Evolutionary conservation across 35 echinoderm and acorn worm genomes (phyloP), one percentile per base, ranked within the genome.

Genomic region (Apostichopus japonicus): DNA sequence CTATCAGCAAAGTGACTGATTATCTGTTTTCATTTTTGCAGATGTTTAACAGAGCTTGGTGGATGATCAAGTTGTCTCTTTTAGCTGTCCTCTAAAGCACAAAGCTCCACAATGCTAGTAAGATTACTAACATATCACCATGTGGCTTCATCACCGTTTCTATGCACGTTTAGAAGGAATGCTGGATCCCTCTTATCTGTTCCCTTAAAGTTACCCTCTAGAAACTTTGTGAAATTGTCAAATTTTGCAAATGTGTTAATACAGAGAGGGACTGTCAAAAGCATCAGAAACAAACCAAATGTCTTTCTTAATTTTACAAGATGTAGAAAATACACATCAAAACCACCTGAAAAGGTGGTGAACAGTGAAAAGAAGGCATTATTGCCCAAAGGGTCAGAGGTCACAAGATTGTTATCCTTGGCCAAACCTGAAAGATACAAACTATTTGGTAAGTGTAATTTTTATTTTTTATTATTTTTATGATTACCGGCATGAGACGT

Each of bases 401-500:
- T 95, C 19, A 78, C 17, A 53, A 92, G 94, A 72, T 44, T 97
- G 11, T 72, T 97, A 54, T 88, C 92, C 16, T 79, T 95, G 8
- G 96, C 96, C 55, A 91, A 93, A 88, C 94, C 96, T 55, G 96
- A 97, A 83, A 93, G 61, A 65, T 86, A 83, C 52, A 82, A 87
- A 93, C 77, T 97, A 25, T 51, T 75, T 79, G 94, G 96, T 97
- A 91, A 62, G 80, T 87, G 51, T 15, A 4, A 77, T 8, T 81
- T 56, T n/a, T 19, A 54, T 6, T 65, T 13, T 87, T 61, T 61
- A 4, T 44, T 44, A n/a, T 44, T 4, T 44, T 61, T 61, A 13
- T n/a, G n/a, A n/a, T n/a, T n/a, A n/a, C n/a, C n/a, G n/a, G n/a
- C n/a, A n/a, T n/a, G n/a, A n/a, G n/a, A n/a, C n/a, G n/a, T n/a